phyloP scores from a whole-genome alignment of 2,888 invertebrate species.

The Luperina nickerlii region DNA sequence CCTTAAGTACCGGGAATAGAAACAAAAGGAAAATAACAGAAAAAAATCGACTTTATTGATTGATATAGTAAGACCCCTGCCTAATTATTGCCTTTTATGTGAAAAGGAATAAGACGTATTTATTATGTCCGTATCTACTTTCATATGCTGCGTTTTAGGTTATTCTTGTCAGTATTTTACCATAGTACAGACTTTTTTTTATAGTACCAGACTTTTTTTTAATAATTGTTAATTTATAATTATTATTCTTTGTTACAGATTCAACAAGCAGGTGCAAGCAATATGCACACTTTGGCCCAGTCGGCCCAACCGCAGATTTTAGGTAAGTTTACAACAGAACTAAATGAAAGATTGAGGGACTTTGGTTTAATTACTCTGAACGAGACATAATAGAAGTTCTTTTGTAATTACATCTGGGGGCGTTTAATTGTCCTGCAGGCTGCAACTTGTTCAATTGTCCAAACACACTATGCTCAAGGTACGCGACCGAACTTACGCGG shows the following conservation, averaged over 20 bases:
- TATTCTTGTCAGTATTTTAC: not conserved
- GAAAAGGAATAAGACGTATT: not conserved
- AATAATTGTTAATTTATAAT: not conserved
- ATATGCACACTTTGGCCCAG: conserved; percentile 85
- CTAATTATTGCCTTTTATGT: not conserved
- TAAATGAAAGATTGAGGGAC: not conserved
- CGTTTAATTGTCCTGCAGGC: too few species aligned
- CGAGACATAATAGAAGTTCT: too few species aligned
- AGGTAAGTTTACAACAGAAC: conserved; percentile 72
- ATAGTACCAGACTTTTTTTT: not conserved
- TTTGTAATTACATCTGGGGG: too few species aligned
- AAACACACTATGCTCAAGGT: too few species aligned
- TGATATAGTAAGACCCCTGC: too few species aligned
- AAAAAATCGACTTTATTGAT: not conserved
- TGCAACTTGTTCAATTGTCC: too few species aligned
- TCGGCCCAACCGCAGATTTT: conserved; percentile 85
- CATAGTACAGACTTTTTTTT: not conserved
- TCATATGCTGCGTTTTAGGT: not conserved
- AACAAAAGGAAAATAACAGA: not conserved
- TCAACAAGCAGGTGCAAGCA: conserved; percentile 85
- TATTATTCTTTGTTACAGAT: conserved; percentile 81
- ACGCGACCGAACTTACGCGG: too few species aligned
- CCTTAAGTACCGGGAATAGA: not conserved
- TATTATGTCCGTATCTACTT: not conserved
- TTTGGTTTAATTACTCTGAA: too few species aligned